These are phyloP conservation scores for Gallirallus australis DNA, from an alignment of 2,797 vertebrate species.

Conservation along the genomic window DNA sequence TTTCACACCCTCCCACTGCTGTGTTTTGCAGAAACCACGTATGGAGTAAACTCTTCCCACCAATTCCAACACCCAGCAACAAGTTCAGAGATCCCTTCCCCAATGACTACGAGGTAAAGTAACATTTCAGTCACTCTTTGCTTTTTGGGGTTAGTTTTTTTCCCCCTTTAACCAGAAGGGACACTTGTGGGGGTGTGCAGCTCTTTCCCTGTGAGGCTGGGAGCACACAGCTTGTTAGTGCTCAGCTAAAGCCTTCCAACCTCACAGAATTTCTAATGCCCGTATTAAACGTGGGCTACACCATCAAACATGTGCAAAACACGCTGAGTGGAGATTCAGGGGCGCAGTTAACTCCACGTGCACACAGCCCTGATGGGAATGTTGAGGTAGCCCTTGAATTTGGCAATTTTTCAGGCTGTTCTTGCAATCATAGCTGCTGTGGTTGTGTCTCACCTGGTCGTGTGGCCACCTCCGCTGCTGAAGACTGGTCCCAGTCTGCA, in stretches of 20 bases:
- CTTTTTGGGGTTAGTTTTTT: no score
- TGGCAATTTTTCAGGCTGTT: background rate
- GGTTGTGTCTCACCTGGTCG: background rate
- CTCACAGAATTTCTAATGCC: background rate
- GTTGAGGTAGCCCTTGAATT: background rate
- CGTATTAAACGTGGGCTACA: fast-evolving
- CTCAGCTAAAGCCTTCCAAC: background rate
- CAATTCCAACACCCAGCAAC: constrained; percentile 73
- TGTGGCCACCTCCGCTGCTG: background rate
- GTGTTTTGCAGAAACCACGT: constrained; percentile 53
- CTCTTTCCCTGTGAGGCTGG: background rate
- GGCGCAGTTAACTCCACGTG: fast-evolving
- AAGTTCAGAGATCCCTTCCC: constrained; percentile 56
- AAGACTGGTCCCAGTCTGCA: background rate
- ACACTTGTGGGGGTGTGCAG: background rate
- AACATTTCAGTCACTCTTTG: background rate
- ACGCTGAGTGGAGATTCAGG: background rate
- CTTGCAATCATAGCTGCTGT: background rate
- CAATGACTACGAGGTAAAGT: constrained; percentile 58
- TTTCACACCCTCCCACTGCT: background rate
- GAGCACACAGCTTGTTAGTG: background rate
- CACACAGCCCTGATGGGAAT: background rate
- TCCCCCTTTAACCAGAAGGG: background rate
- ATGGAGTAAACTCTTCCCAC: constrained; percentile 75
- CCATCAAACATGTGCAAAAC: background rate